Evolutionary conservation across 53 echinoderm and acorn worm genomes (phyloP).

Genomic region (Apostichopus leukothele): DNA sequence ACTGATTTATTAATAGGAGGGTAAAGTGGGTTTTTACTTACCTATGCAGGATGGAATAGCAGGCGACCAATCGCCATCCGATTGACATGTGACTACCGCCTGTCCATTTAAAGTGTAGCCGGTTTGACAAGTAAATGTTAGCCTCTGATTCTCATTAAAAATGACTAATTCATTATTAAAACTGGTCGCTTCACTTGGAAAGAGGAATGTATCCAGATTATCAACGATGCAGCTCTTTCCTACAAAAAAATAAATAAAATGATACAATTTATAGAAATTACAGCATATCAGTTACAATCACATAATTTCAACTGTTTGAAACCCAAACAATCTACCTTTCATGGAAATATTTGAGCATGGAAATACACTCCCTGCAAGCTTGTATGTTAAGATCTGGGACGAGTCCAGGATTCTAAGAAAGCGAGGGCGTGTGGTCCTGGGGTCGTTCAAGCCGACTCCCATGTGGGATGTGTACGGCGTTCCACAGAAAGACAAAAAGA

Average conservation of each 20-base stretch:
- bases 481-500: too few species aligned
- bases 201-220: not conserved
- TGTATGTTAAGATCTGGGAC: too few species aligned
- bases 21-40: not conserved
- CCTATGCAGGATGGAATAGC: not conserved
- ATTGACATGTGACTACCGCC: conserved; percentile 25
- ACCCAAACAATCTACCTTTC: too few species aligned
- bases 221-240: conserved; percentile 19
- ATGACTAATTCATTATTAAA: not conserved
- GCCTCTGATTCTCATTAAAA: conserved; percentile 11
- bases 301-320: too few species aligned
- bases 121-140: conserved; percentile 46
- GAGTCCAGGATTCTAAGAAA: too few species aligned
- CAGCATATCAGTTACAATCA: too few species aligned
- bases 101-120: conserved; percentile 46
- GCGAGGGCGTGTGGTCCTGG: too few species aligned
- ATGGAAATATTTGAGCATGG: too few species aligned
- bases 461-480: too few species aligned
- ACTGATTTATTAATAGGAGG: not conserved
- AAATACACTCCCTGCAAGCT: too few species aligned
- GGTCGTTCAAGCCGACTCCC: too few species aligned
- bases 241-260: not conserved
- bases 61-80: conserved; percentile 43
- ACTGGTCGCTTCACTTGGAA: not conserved
- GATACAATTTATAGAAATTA: too few species aligned